phyloP scores from a whole-genome alignment of 2,113 vertebrate genomes.

The Machaerirhynchus nigripectus region DNA sequence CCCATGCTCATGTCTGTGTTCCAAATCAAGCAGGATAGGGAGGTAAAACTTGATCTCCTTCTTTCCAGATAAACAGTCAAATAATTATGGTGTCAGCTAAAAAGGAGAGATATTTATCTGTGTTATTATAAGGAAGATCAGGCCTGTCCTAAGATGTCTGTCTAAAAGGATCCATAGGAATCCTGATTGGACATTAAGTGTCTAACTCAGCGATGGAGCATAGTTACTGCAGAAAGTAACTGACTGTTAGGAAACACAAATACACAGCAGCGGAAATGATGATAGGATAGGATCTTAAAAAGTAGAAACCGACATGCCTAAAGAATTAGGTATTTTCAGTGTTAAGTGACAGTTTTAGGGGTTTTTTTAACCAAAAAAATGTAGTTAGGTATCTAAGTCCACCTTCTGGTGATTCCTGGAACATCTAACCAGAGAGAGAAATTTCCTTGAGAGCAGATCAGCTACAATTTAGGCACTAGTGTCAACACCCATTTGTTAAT shows the following conservation, averaged over 20 bases:
- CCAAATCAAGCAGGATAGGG: slow-evolving; percentile 10
- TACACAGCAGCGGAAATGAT: background rate
- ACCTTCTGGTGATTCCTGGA: slow-evolving; percentile 45
- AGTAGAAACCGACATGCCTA: background rate
- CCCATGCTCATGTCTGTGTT: background rate
- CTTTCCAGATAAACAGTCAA: slow-evolving; percentile 7
- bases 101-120: slow-evolving; percentile 14
- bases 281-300: background rate
- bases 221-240: background rate
- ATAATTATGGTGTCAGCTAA: slow-evolving; percentile 21
- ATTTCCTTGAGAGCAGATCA: background rate
- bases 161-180: background rate
- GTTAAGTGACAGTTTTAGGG: background rate
- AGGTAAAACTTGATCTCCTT: slow-evolving; percentile 35
- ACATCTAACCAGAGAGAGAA: background rate
- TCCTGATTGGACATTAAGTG: background rate
- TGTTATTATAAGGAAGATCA: background rate
- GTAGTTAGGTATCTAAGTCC: slow-evolving; percentile 19
- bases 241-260: background rate
- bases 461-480: background rate
- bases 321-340: background rate
- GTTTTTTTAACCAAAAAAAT: background rate
- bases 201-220: background rate
- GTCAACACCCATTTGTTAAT: background rate
- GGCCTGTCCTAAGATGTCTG: background rate